phyloP scores from a whole-genome alignment of 2,113 vertebrate species.

The Galeopterus variegatus region DNA sequence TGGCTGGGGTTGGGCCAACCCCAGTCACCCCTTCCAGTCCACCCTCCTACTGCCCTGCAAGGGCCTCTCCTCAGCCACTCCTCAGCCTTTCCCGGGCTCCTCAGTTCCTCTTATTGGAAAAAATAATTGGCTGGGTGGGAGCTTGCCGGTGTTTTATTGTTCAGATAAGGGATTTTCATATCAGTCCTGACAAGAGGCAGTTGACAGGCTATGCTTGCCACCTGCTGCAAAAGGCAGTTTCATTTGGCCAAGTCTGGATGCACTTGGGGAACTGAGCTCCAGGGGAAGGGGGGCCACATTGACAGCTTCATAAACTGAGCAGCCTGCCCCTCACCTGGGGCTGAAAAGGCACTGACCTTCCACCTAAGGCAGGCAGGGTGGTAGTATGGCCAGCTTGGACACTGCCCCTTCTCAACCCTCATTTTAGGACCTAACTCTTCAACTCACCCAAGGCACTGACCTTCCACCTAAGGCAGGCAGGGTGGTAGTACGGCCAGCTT shows the following conservation, averaged over 20 bases:
- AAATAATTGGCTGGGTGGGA: neutral
- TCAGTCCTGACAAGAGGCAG: slow-evolving; percentile 26
- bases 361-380: neutral
- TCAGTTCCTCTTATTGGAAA: slow-evolving; percentile 32
- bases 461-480: neutral
- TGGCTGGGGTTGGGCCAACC: neutral
- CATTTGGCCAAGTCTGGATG: neutral
- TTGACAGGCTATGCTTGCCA: neutral
- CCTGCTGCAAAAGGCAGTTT: slow-evolving; percentile 58
- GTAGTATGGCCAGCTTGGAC: neutral
- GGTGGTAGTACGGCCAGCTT: neutral
- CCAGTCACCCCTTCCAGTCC: neutral
- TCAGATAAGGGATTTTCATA: slow-evolving; percentile 61
- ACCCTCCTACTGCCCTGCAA: neutral
- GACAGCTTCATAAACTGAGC: neutral
- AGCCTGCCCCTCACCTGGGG: neutral
- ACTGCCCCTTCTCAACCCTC: neutral
- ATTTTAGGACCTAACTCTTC: neutral
- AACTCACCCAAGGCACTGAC: too few relatives aligned
- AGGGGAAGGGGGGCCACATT: neutral
- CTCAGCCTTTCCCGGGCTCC: neutral
- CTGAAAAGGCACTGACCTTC: neutral
- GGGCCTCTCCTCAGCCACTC: too few relatives aligned
- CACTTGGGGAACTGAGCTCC: neutral
- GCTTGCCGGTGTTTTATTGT: neutral